Conservation (phyloP, 2,797 vertebrate species). For the Taenioides sp. region DNA sequence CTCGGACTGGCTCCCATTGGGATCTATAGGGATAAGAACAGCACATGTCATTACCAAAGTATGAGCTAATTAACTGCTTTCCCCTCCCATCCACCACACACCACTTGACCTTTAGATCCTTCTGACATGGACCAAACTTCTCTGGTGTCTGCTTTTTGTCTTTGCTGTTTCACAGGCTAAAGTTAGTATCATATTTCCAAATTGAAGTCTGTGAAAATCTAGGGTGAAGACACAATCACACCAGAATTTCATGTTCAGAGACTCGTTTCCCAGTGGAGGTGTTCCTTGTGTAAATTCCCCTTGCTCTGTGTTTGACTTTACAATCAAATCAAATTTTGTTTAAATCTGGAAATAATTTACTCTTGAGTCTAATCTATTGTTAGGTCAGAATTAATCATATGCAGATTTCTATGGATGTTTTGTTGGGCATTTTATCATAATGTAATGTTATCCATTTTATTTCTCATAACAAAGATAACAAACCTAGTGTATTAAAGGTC, state of each 20-base stretch:
- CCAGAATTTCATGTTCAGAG: slow-evolving; percentile 20
- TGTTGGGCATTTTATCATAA: too few species aligned
- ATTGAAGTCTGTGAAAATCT: slow-evolving; percentile 10
- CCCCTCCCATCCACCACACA: slow-evolving; percentile 21
- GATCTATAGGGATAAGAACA: slow-evolving; percentile 57
- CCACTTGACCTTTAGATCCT: slow-evolving; percentile 38
- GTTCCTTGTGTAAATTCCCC: slow-evolving; percentile 14
- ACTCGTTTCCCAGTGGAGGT: slow-evolving; percentile 22
- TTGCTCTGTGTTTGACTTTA: slow-evolving; percentile 41
- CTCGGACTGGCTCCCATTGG: slow-evolving; percentile 46
- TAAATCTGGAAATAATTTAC: not conserved
- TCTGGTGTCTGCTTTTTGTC: slow-evolving; percentile 6
- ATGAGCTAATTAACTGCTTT: slow-evolving; percentile 64
- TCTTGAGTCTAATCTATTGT: too few species aligned
- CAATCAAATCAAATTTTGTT: slow-evolving; percentile 17
- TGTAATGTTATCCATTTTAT: not conserved
- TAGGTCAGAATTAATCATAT: too few species aligned
- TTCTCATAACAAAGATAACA: too few species aligned
- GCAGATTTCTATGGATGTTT: too few species aligned
- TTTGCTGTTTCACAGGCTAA: slow-evolving; percentile 13
- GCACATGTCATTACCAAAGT: slow-evolving; percentile 66
- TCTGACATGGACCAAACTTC: slow-evolving; percentile 21
- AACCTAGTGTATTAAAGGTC: too few species aligned
- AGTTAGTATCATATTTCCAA: slow-evolving; percentile 21
- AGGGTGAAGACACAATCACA: slow-evolving; percentile 31